These are phyloP conservation scores for Notocelia uddmanniana DNA, from an alignment of 2,888 invertebrate species.

Conservation along the genomic window DNA sequence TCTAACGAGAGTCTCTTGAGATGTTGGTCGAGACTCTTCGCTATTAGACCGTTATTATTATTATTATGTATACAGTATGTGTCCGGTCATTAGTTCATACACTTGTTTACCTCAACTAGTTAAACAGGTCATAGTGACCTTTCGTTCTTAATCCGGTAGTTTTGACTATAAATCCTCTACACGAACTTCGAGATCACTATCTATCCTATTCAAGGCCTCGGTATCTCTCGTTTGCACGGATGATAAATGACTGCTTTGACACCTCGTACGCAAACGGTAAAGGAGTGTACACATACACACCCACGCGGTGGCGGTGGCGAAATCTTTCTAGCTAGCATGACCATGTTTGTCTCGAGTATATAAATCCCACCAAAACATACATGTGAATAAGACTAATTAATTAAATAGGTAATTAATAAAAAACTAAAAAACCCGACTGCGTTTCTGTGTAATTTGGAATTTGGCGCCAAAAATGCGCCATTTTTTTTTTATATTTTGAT, in stretches of 20 bases:
- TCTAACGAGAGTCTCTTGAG: no score
- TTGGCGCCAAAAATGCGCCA: no score
- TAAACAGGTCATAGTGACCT: slow-evolving; percentile 17
- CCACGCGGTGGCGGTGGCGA: not conserved
- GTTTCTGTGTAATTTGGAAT: no score
- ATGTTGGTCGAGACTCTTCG: no score
- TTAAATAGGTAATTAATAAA: no score
- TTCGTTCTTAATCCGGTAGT: slow-evolving; percentile 25
- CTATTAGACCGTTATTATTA: no score
- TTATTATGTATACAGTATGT: not conserved
- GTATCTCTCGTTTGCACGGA: not conserved
- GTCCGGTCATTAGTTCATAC: not conserved
- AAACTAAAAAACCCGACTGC: no score
- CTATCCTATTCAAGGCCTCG: slow-evolving; percentile 25
- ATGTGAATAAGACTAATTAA: no score
- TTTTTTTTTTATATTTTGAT: no score
- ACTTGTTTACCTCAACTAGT: not conserved
- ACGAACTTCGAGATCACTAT: slow-evolving; percentile 28
- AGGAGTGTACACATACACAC: slow-evolving; percentile 11
- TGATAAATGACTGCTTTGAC: slow-evolving; percentile 38
- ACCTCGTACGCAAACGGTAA: slow-evolving; percentile 10
- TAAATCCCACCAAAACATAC: no score
- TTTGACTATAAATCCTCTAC: slow-evolving; percentile 22
- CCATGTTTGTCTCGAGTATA: no score
- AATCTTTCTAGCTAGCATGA: no score